Conservation (phyloP, 2,888 invertebrate species). For the Ypsolopha scabrella region DNA sequence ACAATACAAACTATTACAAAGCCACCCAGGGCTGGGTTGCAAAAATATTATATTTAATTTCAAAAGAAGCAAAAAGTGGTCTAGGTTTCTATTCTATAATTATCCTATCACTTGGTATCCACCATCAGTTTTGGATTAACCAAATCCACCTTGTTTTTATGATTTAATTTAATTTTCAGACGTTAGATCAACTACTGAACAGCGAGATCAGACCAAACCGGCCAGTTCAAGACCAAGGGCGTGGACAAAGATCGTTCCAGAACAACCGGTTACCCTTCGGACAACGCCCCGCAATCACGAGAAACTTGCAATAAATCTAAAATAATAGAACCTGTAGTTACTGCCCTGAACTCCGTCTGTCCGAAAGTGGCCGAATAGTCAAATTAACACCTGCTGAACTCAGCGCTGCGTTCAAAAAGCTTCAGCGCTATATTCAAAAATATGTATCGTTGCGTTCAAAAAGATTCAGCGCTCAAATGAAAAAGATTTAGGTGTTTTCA, state of each 20-base stretch:
- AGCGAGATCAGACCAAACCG: conserved; percentile 26
- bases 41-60: neutral
- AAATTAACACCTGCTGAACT: no score
- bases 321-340: no score
- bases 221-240: conserved; percentile 9
- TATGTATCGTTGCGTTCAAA: no score
- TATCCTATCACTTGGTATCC: neutral
- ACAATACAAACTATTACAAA: no score
- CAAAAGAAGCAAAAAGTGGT: neutral
- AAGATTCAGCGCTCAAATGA: no score
- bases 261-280: conserved; percentile 25
- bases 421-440: no score
- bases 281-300: conserved; percentile 4
- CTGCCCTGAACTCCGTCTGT: no score
- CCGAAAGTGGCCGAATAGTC: no score
- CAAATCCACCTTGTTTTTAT: neutral
- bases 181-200: conserved; percentile 34
- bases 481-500: no score
- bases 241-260: conserved; percentile 19
- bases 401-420: no score
- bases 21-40: no score
- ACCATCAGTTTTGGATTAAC: neutral
- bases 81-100: neutral
- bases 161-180: conserved; percentile 25
- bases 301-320: no score